Base-by-base conservation (phyloP, 2,888 invertebrate species). In the Agriopis marginaria region DNA sequence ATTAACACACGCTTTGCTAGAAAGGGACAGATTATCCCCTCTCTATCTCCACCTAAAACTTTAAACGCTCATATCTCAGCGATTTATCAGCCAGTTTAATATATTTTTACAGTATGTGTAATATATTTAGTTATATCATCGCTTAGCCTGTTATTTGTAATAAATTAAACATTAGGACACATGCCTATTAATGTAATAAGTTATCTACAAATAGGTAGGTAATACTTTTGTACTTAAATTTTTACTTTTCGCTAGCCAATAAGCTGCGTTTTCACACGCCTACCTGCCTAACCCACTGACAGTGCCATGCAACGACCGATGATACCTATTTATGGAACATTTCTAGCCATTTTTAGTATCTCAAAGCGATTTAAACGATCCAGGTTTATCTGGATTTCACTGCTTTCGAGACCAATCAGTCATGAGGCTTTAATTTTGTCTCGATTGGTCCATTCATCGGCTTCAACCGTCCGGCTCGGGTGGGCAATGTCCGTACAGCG, bases 381-480 rank as follows among this genome's bases (percentile, higher is more conserved):
- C n/a, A 23, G 17, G 40, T 61, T 62, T 65, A 66, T 70, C 62
- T 42, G 58, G 65, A 0, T 9, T 66, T 63, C 44, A 55, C 59
- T 51, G 17, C 72, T 65, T 74, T 69, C 40, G 61, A 70, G 69
- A 62, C 71, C 67, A 74, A 70, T 71, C 70, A 72, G 67, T 68
- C 73, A 68, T 71, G 68, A 73, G 73, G 72, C 71, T 74, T 76
- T 66, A 70, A 75, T 71, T 75, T 79, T 68, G 72, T 75, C 10
- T 49, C 56, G 45, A 60, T 63, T 54, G 68, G 56, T 66, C 56
- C 50, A 67, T 68, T 64, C 63, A 63, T 66, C 50, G 63, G 39
- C 51, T 63, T 70, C 50, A 62, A 64, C 68, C 63, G 44, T 54
- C 51, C 50, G 44, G 55, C 63, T 75, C 64, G 65, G 73, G 80